Evolutionary conservation across 2,888 invertebrate species (phyloP).

Genomic region (Oxycera nigricornis): DNA sequence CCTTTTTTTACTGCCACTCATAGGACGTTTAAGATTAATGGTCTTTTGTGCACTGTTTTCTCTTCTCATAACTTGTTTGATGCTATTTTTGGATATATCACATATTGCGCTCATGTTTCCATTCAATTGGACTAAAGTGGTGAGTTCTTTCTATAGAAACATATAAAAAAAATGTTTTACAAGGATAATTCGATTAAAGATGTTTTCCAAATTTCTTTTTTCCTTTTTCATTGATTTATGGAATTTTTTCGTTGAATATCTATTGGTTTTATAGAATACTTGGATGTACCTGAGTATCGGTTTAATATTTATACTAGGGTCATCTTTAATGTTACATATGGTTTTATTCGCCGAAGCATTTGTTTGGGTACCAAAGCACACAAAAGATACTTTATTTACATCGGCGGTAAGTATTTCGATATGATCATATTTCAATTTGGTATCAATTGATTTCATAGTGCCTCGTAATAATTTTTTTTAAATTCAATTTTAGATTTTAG

Average conservation of each 20-base stretch:
- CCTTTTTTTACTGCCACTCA: constrained; percentile 78
- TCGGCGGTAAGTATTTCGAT: constrained; percentile 67
- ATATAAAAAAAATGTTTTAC: constrained; percentile 21
- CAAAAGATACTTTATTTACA: constrained; percentile 73
- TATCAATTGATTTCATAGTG: too few species aligned
- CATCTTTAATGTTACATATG: constrained; percentile 74
- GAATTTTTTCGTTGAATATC: constrained; percentile 11
- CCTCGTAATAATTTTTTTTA: background rate
- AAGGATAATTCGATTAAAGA: constrained; percentile 43
- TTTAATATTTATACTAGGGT: constrained; percentile 73
- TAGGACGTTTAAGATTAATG: constrained; percentile 77
- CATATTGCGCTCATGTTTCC: constrained; percentile 80
- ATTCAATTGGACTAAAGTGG: constrained; percentile 80
- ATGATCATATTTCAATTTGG: background rate
- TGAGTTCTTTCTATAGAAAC: constrained; percentile 61
- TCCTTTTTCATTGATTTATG: constrained; percentile 30
- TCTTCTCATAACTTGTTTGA: constrained; percentile 74
- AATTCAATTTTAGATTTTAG: constrained; percentile 64
- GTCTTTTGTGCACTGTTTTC: constrained; percentile 79
- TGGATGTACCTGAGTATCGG: constrained; percentile 77
- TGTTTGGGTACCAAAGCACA: constrained; percentile 74
- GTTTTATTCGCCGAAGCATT: constrained; percentile 71
- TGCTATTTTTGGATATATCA: constrained; percentile 81
- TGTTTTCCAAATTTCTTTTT: constrained; percentile 29
- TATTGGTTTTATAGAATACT: constrained; percentile 66